Evolutionary conservation across 2,113 vertebrate genomes (phyloP), one percentile per base, ranked within the genome.

Genomic region (Vimba vimba): DNA sequence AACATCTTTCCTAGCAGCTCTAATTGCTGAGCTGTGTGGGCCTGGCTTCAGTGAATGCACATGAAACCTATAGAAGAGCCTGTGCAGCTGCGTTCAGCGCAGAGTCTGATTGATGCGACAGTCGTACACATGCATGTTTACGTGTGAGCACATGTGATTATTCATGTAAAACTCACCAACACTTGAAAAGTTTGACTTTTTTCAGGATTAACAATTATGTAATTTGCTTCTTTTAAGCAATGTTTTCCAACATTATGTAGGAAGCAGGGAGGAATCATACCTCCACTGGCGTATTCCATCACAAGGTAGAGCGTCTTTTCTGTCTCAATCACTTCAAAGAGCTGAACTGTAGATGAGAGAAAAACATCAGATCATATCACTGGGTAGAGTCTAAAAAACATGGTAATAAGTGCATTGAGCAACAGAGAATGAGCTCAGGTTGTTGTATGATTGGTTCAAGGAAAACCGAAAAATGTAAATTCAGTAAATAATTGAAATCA

Each of bases 301-400:
- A 83, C 47, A 52, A 83, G 68, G 23, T 83, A 83, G 7, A 83
- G 66, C 0, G 81, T 83, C 21, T 83, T 83, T 50, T 83, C 81
- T 0, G 81, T 83, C 33, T 83, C 81, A 25, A 83, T 83, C 81
- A 83, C 81, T 39, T 83, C 81, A 73, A 83, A 83, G 68, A 83
- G 81, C 33, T 83, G 81, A 83, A 83, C 81, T 83, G 66, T 73
- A 19, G 50, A 57, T 13, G 12, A 55, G 11, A 39, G 11, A 82
- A 30, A 23, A 8, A 21, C 9, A 39, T 23, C 23, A 13, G 17
- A 69, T 36, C 3, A 36, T 36, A 33, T 43, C 23, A 43, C 4
- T 19, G 23, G 39, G 68, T 43, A 8, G 10, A 73, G 52, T 6
- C 4, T 6, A n/a, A n/a, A 73, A 39, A 21, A 57, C 6, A 55